Percentiles rank a stretch among this genome's conserved stretches.
These are phyloP conservation scores for Psittacara wagleri DNA, from an alignment of 2,113 vertebrate genomes.

Conservation along the genomic window DNA sequence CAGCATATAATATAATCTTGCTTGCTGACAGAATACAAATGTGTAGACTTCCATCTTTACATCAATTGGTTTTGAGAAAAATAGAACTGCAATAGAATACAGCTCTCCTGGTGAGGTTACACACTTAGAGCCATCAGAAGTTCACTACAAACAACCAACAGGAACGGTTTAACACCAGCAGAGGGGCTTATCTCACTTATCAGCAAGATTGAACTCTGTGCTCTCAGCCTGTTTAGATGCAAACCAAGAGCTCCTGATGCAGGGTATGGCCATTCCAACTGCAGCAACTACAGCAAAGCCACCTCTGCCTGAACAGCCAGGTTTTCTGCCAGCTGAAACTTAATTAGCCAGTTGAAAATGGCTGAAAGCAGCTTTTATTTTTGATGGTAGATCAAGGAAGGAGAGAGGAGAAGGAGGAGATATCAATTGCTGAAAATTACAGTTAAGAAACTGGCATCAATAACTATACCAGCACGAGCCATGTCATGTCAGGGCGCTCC, in stretches of 20 bases:
- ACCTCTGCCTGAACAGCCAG: background rate
- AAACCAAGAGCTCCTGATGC: background rate
- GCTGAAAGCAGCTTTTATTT: background rate
- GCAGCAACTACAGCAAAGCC: background rate
- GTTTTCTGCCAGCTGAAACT: background rate
- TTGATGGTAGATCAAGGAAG: background rate
- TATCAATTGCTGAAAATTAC: background rate
- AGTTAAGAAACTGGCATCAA: background rate
- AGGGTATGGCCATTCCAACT: background rate
- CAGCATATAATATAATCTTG: background rate
- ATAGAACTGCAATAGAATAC: background rate
- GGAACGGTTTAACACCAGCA: background rate
- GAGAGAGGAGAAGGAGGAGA: background rate
- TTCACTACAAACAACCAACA: background rate
- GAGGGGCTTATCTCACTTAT: background rate
- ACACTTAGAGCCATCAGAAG: background rate
- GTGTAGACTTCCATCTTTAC: background rate
- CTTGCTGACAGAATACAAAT: background rate
- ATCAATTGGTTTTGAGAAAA: background rate
- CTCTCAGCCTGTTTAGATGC: rapidly evolving
- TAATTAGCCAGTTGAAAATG: background rate
- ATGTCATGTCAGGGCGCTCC: background rate
- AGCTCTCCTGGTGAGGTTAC: background rate
- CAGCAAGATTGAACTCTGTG: rapidly evolving
- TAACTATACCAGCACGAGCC: background rate